Evolutionary conservation across 64 coral and sea anemone genomes (phyloP).

Genomic region (Stichodactyla helianthus): DNA sequence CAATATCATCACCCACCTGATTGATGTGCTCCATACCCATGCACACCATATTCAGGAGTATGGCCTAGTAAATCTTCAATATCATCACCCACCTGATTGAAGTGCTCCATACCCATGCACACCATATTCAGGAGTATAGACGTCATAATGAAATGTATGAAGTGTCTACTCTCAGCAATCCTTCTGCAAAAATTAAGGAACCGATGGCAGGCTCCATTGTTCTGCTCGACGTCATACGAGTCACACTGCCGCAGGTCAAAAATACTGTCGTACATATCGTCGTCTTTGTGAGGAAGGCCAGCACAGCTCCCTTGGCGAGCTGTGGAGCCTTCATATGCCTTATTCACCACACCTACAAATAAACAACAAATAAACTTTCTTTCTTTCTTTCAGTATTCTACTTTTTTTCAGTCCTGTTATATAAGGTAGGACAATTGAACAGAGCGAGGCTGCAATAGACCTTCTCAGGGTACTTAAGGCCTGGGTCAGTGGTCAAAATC

Average conservation of each 20-base stretch:
- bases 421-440: too few relatives aligned
- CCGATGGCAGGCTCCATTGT: constrained; percentile 32
- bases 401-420: too few relatives aligned
- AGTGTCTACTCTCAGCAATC: constrained; percentile 52
- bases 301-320: background rate
- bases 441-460: too few relatives aligned
- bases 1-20: constrained; percentile 34
- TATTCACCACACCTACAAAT: background rate
- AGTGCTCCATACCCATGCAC: constrained; percentile 86
- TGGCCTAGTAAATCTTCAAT: background rate
- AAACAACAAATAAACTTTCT: background rate
- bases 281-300: constrained; percentile 5
- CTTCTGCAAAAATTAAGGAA: constrained; percentile 54
- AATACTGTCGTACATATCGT: constrained; percentile 69
- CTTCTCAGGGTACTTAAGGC: too few relatives aligned
- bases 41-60: constrained; percentile 23
- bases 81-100: constrained; percentile 50
- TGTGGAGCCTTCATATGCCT: background rate
- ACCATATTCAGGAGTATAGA: constrained; percentile 77
- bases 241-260: constrained; percentile 81
- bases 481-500: too few relatives aligned
- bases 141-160: constrained; percentile 72
- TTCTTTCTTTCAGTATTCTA: too few relatives aligned
- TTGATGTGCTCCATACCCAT: constrained; percentile 86
- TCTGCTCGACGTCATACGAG: constrained; percentile 55